Evolutionary conservation across 2,797 vertebrate genomes (phyloP), one percentile per base, ranked within the genome.

Genomic region (Eospalax fontanierii): DNA sequence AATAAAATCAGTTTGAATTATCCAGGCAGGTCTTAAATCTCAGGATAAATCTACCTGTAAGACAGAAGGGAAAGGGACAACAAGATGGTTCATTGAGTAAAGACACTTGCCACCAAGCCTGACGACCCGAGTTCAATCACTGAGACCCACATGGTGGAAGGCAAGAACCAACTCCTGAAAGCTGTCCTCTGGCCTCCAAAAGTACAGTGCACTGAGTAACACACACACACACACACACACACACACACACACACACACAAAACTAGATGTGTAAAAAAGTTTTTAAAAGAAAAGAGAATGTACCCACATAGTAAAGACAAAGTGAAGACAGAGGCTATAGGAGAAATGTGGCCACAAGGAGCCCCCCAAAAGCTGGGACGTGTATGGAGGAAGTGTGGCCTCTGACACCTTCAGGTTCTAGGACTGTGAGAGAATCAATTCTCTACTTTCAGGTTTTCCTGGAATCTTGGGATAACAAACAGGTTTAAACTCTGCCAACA

Each of bases 401-500:
- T 50, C 54, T 12, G 21, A 84, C 22, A 26, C 16, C 35, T 61
- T 38, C 0, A 22, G 38, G 68, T 66, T 93, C 87, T 24, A 54
- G 26, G 82, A 61, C 2, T 21, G 24, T 33, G 57, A 81, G n/a
- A 74, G 21, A 91, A 75, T 11, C 33, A 0, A 30, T 35, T 76
- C 38, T 89, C 28, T 54, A 26, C 70, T 76, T 96, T 76, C 30
- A 68, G 88, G 38, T 79, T 84, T 94, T 80, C 63, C 89, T 22
- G 28, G 76, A 68, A 61, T 54, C 63, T 30, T 16, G 1, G 61
- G 24, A 33, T 2, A 6, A 30, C 54, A 73, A 86, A 40, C 54
- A 59, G 16, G 65, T 50, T 40, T 24, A 46, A 68, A 6, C 35
- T 50, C 63, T 57, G 46, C 86, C 65, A 33, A 74, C 1, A 26